Percentiles rank a stretch among this genome's conserved stretches.
Conservation (phyloP, 1,140 invertebrate genomes). For the Nymphalis io region DNA sequence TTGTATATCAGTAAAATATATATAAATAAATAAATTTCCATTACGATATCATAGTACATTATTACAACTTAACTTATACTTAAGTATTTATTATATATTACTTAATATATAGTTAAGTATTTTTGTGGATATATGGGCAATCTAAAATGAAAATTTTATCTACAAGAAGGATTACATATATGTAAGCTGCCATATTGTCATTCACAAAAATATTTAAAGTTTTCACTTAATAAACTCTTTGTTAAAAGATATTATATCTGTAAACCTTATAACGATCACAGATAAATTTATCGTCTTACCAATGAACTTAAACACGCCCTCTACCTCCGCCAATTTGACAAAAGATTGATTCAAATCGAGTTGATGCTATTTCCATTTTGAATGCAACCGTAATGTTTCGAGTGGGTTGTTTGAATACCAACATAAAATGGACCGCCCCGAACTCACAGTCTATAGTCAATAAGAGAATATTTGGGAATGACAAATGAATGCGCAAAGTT, state of each 20-base stretch:
- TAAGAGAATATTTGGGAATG: constrained; percentile 40
- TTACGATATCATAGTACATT: no score
- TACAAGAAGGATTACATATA: no score
- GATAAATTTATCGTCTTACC: constrained; percentile 32
- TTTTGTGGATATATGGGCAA: no score
- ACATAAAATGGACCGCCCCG: constrained; percentile 47
- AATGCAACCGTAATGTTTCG: constrained; percentile 70
- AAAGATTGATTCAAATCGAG: constrained; percentile 73
- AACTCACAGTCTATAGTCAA: constrained; percentile 31
- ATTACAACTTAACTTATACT: no score
- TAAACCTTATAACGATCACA: constrained; percentile 13
- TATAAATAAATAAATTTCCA: no score
- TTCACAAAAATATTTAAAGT: background rate
- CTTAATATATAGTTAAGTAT: no score
- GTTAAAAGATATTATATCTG: constrained; percentile 7
- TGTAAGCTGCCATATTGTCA: no score
- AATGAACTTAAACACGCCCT: constrained; percentile 42
- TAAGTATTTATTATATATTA: no score
- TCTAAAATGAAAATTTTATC: no score
- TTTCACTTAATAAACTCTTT: background rate
- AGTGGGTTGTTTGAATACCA: constrained; percentile 53
- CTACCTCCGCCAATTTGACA: constrained; percentile 64
- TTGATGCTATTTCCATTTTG: constrained; percentile 59
- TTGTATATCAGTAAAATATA: no score
- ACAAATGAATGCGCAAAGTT: constrained; percentile 47